Evolutionary conservation across 2,797 vertebrate species (phyloP), one percentile per base, ranked within the genome.

Genomic region (Pipistrellus pipistrellus): DNA sequence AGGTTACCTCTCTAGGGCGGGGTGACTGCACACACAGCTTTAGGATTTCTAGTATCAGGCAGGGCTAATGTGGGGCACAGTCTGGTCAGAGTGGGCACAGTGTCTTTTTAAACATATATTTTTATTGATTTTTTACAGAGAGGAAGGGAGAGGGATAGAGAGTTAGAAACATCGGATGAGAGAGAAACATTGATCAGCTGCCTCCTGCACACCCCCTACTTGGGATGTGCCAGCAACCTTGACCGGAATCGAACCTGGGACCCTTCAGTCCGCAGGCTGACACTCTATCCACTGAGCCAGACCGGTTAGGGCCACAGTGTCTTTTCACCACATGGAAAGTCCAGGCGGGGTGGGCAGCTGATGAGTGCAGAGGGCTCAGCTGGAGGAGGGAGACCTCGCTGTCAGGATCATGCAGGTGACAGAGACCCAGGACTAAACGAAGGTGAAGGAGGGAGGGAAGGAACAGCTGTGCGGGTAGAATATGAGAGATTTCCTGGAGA

Each of bases 21-120:
- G 1, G 3, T 38, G n/a, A 41, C 14, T 73, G 2, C 4, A 2
- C 3, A 4, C 2, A 10, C 14, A 23, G 41, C 21, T 38, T 82
- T 48, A 62, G 78, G 25, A 23, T 69, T 68, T 73, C 71, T 53
- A 0, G 32, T n/a, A 0, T 44, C 8, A 15, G 77, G 44, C 68
- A 62, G 20, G 55, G 59, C 32, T n/a, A 14, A 20, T 59, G 14
- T 14, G 84, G 76, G 51, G 27, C 44, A 3, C 15, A 21, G 46
- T 46, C 85, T 38, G 11, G 9, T 41, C 35, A 12, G 9, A 4
- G 11, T 38, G 25, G 92, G 32, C 48, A 41, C 9, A 6, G 35
- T 55, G 23, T 68, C 13, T 21, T 73, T 9, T 44, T 9, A 11
- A 11, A 44, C 44, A 44, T 44, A 44, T 44, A 44, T 44, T 44